phyloP scores from a whole-genome alignment of 2,113 vertebrate species.

The Gasterosteus aculeatus region DNA sequence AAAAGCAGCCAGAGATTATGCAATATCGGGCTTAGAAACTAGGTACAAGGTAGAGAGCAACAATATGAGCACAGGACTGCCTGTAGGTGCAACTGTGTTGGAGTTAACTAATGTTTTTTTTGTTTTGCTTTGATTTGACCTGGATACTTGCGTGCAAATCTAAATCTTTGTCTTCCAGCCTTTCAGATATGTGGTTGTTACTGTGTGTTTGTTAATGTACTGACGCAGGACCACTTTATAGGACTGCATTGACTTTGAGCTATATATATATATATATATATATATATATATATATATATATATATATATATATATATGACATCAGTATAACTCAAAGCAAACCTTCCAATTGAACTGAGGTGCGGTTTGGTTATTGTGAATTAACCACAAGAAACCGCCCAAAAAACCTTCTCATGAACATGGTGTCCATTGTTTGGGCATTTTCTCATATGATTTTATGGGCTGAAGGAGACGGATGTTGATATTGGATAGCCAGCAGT shows the following conservation, averaged over 20 bases:
- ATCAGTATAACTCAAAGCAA: neutral
- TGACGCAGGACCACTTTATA: neutral
- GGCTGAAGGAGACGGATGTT: constrained; percentile 27
- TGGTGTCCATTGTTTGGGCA: neutral
- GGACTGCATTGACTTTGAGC: neutral
- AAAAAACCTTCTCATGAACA: constrained; percentile 6
- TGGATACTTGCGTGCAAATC: neutral
- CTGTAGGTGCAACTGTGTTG: neutral
- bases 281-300: neutral
- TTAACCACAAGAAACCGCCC: neutral
- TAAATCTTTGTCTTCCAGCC: constrained; percentile 1
- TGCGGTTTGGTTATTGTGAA: neutral
- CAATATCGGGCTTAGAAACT: constrained; percentile 19
- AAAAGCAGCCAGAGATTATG: constrained; percentile 40
- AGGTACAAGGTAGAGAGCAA: neutral
- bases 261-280: neutral
- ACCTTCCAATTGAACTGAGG: neutral
- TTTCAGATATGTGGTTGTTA: neutral
- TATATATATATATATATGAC: neutral
- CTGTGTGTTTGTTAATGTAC: constrained; percentile 2
- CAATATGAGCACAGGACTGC: neutral
- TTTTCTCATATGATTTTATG: constrained; percentile 33
- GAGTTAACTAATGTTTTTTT: neutral
- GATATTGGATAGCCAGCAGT: constrained; percentile 36
- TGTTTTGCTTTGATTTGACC: neutral